Base-by-base conservation (phyloP, 2,888 invertebrate genomes). In the Hecatera dysodea region DNA sequence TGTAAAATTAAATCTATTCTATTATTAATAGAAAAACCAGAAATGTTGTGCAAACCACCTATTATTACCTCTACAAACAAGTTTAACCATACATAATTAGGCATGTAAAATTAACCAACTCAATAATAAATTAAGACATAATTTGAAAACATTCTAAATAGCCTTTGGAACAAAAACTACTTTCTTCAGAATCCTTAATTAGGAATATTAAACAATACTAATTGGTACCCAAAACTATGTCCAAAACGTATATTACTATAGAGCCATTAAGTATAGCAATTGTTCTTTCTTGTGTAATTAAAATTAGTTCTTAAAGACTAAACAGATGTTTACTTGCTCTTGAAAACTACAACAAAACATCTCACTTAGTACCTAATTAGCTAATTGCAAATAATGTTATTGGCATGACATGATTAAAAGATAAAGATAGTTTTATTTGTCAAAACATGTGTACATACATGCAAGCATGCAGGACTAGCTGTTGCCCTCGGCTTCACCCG, bases 101-200 rank as follows among this genome's bases (percentile, higher is more conserved):
- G 7, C 7, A 39, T 63, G 1, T 52, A 15, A 29, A 64, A 19
- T 7, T 11, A 19, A 63, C 17, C 22, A 50, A 44, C 22, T 27
- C 22, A 39, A 22, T 50, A 11, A 22, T 46, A 46, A 46, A 42
- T 24, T 17, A 48, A n/a, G n/a, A n/a, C n/a, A 39, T 39, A 15
- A 29, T 19, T 15, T 33, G 24, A 33, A 17, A 15, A 50, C 2
- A 42, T 50, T 52, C 50, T 52, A 15, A 67, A 67, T 39, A 19
- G 19, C 7, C 6, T 27, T 62, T 11, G 1, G 33, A 42, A 48
- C 19, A 19, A 19, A 19, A n/a, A n/a, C n/a, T n/a, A n/a, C n/a
- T n/a, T n/a, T n/a, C n/a, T n/a, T n/a, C n/a, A n/a, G n/a, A n/a
- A 61, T 27, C 8, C 12, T 6, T 48, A 61, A 62, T 67, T 39